Percentiles rank a stretch among this genome's conserved stretches.
Conservation (phyloP, 1,140 invertebrate genomes). For the Papilio glaucus region DNA sequence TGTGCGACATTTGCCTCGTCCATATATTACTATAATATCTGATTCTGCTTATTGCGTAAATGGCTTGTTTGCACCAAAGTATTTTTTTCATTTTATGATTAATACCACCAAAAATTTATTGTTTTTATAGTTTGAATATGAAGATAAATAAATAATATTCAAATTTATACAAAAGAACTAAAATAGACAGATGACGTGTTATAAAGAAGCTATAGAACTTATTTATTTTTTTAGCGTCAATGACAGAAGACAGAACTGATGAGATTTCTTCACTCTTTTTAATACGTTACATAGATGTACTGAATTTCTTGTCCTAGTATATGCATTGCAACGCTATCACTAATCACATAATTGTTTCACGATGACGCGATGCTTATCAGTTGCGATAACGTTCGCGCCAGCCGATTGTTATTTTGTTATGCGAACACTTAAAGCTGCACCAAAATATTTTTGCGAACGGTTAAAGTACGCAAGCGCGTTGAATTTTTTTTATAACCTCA, state of each 20-base stretch:
- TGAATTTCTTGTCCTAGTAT: not conserved
- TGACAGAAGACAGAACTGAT: too few species aligned
- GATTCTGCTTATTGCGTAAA: too few species aligned
- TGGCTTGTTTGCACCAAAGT: not conserved
- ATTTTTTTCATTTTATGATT: not conserved
- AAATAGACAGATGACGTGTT: too few species aligned
- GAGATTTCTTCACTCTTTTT: too few species aligned
- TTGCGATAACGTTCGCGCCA: conserved; percentile 20
- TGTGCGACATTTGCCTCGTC: too few species aligned
- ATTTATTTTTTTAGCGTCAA: too few species aligned
- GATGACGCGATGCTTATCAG: conserved; percentile 27
- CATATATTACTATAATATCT: too few species aligned
- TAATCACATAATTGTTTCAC: conserved; percentile 29
- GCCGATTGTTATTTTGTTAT: conserved; percentile 28
- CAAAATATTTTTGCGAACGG: not conserved
- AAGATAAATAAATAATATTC: too few species aligned
- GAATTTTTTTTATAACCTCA: too few species aligned
- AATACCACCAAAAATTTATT: not conserved
- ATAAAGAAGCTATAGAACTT: too few species aligned
- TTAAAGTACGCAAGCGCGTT: not conserved
- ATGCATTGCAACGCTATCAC: conserved; percentile 12
- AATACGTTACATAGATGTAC: not conserved
- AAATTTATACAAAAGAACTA: too few species aligned
- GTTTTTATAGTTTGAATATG: not conserved
- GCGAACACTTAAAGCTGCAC: not conserved